These are phyloP conservation scores for Omphaloscelis lunosa DNA, from an alignment of 2,888 invertebrate genomes.

Conservation along the genomic window DNA sequence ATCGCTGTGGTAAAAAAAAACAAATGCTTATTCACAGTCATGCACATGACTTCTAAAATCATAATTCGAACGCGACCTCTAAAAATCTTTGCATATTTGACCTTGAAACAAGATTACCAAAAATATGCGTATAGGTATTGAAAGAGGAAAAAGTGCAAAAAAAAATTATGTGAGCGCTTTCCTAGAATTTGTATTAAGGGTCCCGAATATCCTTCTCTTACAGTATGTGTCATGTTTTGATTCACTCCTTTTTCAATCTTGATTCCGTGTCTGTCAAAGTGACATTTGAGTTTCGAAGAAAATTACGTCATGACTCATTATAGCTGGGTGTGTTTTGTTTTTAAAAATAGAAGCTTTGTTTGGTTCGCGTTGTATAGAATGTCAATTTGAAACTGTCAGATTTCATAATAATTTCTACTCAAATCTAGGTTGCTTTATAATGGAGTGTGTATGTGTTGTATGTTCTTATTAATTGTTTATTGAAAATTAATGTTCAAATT, in stretches of 20 bases:
- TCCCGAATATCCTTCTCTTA: constrained; percentile 56
- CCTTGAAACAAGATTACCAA: constrained; percentile 51
- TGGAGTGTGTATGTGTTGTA: too few relatives aligned
- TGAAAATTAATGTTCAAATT: background rate
- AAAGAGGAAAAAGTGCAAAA: constrained; percentile 67
- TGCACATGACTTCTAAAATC: constrained; percentile 14
- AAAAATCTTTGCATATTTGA: constrained; percentile 27
- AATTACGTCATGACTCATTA: constrained; percentile 56
- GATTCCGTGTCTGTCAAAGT: constrained; percentile 60
- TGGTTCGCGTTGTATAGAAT: constrained; percentile 10
- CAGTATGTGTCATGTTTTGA: constrained; percentile 63
- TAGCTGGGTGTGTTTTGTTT: constrained; percentile 38
- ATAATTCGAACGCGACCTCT: constrained; percentile 25
- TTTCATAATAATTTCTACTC: background rate
- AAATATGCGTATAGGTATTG: constrained; percentile 43
- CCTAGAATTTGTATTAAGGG: constrained; percentile 54
- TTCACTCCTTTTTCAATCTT: constrained; percentile 50
- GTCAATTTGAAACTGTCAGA: background rate
- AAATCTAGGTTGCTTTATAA: background rate
- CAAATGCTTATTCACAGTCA: background rate
- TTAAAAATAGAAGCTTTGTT: constrained; percentile 28
- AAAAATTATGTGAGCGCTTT: constrained; percentile 51
- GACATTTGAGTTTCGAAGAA: constrained; percentile 61
- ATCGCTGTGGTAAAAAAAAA: too few relatives aligned
- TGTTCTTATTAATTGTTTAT: background rate